These are phyloP conservation scores for Drosophila subsilvestris DNA, from an alignment of 2,888 invertebrate species.

Conservation along the genomic window DNA sequence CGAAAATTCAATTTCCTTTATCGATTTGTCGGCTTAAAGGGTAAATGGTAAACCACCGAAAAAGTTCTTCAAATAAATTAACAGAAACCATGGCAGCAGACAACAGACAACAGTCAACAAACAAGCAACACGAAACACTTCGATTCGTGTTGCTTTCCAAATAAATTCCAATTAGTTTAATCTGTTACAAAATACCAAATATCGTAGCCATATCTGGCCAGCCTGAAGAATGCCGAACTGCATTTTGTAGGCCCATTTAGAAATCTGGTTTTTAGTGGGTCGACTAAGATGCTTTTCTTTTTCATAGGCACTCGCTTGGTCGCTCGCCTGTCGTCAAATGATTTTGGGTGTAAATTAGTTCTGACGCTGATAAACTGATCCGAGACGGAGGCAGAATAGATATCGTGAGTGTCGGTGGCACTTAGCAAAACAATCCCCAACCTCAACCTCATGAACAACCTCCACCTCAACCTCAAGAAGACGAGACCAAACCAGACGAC, in stretches of 20 bases:
- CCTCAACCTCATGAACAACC: slow-evolving; percentile 5
- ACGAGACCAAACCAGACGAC: not conserved
- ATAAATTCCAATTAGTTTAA: slow-evolving; percentile 70
- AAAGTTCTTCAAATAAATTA: slow-evolving; percentile 41
- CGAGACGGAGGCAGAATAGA: slow-evolving; percentile 2
- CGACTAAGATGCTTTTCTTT: slow-evolving; percentile 36
- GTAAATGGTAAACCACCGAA: not conserved
- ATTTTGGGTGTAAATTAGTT: slow-evolving; percentile 66
- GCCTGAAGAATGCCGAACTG: slow-evolving; percentile 4
- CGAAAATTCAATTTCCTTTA: slow-evolving; percentile 19
- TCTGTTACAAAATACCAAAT: slow-evolving; percentile 30
- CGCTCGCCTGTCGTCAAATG: slow-evolving; percentile 36
- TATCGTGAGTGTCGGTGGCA: slow-evolving; percentile 38
- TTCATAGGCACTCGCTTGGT: slow-evolving; percentile 1
- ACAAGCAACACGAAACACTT: slow-evolving; percentile 39
- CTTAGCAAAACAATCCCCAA: slow-evolving; percentile 36
- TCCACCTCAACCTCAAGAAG: not conserved
- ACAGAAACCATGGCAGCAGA: not conserved
- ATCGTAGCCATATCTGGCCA: slow-evolving; percentile 1
- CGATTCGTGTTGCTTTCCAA: slow-evolving; percentile 19
- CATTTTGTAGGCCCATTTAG: slow-evolving; percentile 39
- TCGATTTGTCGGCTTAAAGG: slow-evolving; percentile 24
- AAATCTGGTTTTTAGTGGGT: slow-evolving; percentile 28
- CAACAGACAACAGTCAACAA: slow-evolving; percentile 5
- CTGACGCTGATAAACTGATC: slow-evolving; percentile 70